Evolutionary conservation across 1,140 invertebrate genomes (phyloP).

Genomic region (Drosophila mayri): DNA sequence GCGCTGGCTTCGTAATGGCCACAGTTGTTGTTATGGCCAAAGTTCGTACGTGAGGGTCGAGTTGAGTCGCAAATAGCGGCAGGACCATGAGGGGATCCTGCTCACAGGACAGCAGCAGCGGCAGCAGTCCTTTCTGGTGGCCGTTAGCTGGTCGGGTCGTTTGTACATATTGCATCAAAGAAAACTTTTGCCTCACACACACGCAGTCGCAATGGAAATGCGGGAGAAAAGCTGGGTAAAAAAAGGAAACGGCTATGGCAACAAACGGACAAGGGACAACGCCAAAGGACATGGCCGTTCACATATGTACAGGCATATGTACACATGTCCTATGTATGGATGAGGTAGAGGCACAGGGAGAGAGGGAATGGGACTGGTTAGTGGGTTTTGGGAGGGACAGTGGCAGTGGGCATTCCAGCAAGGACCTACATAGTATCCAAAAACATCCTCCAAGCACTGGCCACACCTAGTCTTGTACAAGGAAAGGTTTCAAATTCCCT

Average conservation of each 20-base stretch:
- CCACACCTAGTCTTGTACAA: conserved; percentile 3
- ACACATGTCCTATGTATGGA: conserved; percentile 10
- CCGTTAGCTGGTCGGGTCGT: conserved; percentile 60
- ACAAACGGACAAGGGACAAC: conserved; percentile 51
- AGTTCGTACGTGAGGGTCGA: conserved; percentile 83
- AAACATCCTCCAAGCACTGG: background rate
- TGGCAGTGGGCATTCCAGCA: conserved; percentile 9
- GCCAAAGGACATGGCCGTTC: conserved; percentile 45
- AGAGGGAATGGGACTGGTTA: too few relatives aligned
- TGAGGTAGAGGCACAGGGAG: too few relatives aligned
- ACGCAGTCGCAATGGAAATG: conserved; percentile 75
- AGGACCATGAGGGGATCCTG: conserved; percentile 8
- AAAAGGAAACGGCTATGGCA: conserved; percentile 52
- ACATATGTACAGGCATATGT: conserved; percentile 27
- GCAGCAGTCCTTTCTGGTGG: conserved; percentile 53
- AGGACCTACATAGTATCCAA: conserved; percentile 18
- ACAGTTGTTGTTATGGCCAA: conserved; percentile 83
- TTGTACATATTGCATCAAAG: conserved; percentile 83
- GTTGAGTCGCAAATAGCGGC: conserved; percentile 47
- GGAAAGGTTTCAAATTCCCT: too few relatives aligned
- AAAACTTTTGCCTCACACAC: conserved; percentile 64
- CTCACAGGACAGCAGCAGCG: conserved; percentile 34
- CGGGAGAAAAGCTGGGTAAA: conserved; percentile 45
- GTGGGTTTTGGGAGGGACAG: too few relatives aligned
- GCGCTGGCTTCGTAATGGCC: conserved; percentile 75